Evolutionary conservation across 2,797 vertebrate genomes (phyloP).

Genomic region (Salmo trutta): DNA sequence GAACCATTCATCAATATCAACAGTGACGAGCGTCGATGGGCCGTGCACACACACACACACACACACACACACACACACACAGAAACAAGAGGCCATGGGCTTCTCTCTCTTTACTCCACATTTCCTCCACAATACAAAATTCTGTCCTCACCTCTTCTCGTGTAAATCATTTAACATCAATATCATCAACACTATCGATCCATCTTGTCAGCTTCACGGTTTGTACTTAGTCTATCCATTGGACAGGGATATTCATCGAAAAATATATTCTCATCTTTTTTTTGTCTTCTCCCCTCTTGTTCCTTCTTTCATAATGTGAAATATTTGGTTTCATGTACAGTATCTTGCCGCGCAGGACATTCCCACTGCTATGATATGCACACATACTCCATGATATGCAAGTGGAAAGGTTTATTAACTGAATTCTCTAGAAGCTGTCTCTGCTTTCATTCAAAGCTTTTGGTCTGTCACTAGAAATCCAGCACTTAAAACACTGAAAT

Average conservation of each 20-base stretch:
- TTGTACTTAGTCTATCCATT: not conserved
- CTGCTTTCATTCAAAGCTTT: conserved; percentile 53
- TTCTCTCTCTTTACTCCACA: not conserved
- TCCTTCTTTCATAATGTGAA: not conserved
- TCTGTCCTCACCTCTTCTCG: not conserved
- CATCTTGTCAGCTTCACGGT: not conserved
- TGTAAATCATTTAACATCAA: not conserved
- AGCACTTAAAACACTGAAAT: conserved; percentile 63
- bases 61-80: conserved; percentile 2
- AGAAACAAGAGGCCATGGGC: conserved; percentile 5
- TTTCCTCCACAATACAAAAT: not conserved
- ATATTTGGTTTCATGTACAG: not conserved
- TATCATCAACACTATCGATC: not conserved
- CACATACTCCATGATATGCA: not conserved
- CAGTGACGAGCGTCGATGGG: conserved; percentile 70
- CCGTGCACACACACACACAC: conserved; percentile 37
- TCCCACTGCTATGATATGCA: not conserved
- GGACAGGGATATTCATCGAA: not conserved
- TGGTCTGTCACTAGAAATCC: conserved; percentile 64
- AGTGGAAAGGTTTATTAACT: not conserved
- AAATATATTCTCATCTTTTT: not conserved
- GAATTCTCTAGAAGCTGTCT: conserved; percentile 34
- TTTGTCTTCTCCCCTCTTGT: not conserved
- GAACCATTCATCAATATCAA: conserved; percentile 72
- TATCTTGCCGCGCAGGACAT: not conserved